Base-by-base conservation (phyloP, 2,888 invertebrate genomes). In the Autographa pulchrina region DNA sequence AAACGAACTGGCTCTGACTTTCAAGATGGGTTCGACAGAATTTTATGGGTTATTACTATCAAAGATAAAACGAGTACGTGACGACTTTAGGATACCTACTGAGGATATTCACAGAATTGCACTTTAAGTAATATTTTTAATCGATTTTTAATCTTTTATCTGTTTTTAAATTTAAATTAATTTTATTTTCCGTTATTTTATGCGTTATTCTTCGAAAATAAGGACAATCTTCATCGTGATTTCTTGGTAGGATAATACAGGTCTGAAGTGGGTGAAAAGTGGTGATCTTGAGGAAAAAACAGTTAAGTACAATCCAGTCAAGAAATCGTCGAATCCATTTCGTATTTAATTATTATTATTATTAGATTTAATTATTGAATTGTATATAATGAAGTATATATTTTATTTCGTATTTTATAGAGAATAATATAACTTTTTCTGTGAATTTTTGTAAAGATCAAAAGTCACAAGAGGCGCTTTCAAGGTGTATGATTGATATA, bases 1-100 rank as follows among this genome's bases (percentile, higher is more conserved):
- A 93, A 83, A 77, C 77, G 80, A 91, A 92, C 92, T 90, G 91
- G 93, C 88, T 91, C 75, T 82, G 84, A 87, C 89, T 91, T 91
- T 91, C 86, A 86, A 92, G 90, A 91, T 87, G 89, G 82, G 85
- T 82, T 87, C 86, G 71, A 85, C 85, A 85, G 78, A 84, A 81
- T 90, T 89, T 90, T 89, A 90, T 90, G 81, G 84, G 84, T 88
- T 88, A 86, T 87, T 88, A 83, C 83, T 81, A 88, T 84, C 80
- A 86, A 84, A 88, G 81, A 85, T 83, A 83, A 80, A 77, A 81
- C 59, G 65, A 75, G 61, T 79, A 85, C 74, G 69, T 78, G 74
- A 70, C 70, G 43, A 71, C 32, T 78, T 78, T 74, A 74, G 77
- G 64, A 65, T 77, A 77, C 72, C 73, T 71, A 63, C 62, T 54